phyloP scores from a whole-genome alignment of 2,888 invertebrate genomes.

The Ophioninae sp. region DNA sequence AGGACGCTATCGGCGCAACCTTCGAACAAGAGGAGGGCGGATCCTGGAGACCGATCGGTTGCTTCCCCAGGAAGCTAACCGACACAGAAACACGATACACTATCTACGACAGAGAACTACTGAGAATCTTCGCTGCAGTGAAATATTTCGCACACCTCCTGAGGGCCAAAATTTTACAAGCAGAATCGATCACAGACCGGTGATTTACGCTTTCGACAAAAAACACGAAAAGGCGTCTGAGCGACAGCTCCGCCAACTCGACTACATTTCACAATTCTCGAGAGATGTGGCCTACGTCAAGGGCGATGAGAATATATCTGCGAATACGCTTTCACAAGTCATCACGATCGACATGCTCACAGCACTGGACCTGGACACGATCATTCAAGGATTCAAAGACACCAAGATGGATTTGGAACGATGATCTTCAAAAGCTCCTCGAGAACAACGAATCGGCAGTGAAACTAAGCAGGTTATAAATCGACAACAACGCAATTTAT shows the following conservation, averaged over 20 bases:
- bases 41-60: conserved; percentile 13
- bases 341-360: conserved; percentile 53
- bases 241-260: conserved; percentile 13
- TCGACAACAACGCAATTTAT: neutral
- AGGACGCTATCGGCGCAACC: conserved; percentile 14
- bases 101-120: conserved; percentile 60
- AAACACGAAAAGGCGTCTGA: conserved; percentile 23
- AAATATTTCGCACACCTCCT: conserved; percentile 41
- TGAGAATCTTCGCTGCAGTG: conserved; percentile 42
- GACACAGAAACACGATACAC: conserved; percentile 13
- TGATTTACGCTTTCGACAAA: conserved; percentile 29
- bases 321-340: conserved; percentile 66
- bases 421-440: conserved; percentile 37
- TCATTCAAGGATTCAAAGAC: conserved; percentile 1
- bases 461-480: neutral
- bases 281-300: conserved; percentile 5
- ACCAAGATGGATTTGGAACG: conserved; percentile 4
- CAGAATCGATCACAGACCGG: conserved; percentile 35
- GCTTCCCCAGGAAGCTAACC: conserved; percentile 1
- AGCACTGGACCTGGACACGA: conserved; percentile 9
- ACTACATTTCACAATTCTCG: conserved; percentile 27
- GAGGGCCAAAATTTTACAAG: neutral
- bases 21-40: conserved; percentile 1
- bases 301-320: conserved; percentile 64
- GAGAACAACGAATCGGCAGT: neutral